Base-by-base conservation (phyloP, 2,113 vertebrate genomes). In the Amazona vittata region DNA sequence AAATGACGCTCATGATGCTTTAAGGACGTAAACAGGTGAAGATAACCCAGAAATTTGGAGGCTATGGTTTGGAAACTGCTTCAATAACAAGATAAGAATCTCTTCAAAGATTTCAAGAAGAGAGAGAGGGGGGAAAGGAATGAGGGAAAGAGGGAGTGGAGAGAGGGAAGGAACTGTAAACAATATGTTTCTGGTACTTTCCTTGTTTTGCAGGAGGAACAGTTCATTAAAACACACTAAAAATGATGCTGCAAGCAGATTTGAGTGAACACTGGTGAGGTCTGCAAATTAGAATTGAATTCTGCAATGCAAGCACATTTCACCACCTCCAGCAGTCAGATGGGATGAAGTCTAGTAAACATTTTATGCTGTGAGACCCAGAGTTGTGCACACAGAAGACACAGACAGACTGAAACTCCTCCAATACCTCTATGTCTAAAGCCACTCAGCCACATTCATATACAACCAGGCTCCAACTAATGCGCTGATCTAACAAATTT, bases 191-290 rank as follows among this genome's bases (percentile, higher is more conserved):
- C 60, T 83, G 9, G 26, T 83, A 43, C 21, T 89, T 73, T 64
- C 18, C 33, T 73, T 86, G 29, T 90, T 92, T 92, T 93, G 62
- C n/a, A 90, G 60, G 26, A 93, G 71, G 60, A 86, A 43, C 31
- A 74, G 53, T 24, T 95, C 60, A 78, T 83, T 97, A 94, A 91
- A 88, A 75, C 25, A 57, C 28, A 64, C 50, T 80, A 62, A 46
- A 91, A 92, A 93, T 41, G 41, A 65, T 52, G 68, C 24, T 90
- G 60, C 80, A 86, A 78, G 90, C 78, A 95, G 50, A 75, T 81
- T 86, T 53, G 43, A 81, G 33, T 33, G 31, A 91, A 86, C 44
- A 25, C 47, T 77, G 39, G 43, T 70, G 71, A 91, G 47, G 60
- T 75, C 76, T 75, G 83, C 55, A 92, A 89, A 81, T 53, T 60